phyloP scores from a whole-genome alignment of 2,797 vertebrate species.

The Bovichtus diacanthus region DNA sequence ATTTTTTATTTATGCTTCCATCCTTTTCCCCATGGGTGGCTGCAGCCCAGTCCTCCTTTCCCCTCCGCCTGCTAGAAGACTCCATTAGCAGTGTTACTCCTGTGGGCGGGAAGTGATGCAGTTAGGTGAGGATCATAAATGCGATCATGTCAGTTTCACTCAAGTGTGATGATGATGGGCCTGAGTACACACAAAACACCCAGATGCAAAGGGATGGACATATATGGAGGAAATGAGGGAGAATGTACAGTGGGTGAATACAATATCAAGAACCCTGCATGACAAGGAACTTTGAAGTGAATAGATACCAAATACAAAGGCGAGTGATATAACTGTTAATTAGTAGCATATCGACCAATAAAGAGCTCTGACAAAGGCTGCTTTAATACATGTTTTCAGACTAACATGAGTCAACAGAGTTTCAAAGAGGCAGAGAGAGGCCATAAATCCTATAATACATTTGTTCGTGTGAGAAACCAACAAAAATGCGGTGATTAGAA shows the following conservation, averaged over 20 bases:
- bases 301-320: slow-evolving; percentile 13
- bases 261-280: slow-evolving; percentile 3
- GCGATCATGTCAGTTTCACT: slow-evolving; percentile 56
- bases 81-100: slow-evolving; percentile 49
- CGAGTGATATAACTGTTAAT: slow-evolving; percentile 16
- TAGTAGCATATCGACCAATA: neutral
- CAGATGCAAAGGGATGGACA: slow-evolving; percentile 1
- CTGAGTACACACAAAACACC: slow-evolving; percentile 3
- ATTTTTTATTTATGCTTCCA: slow-evolving; percentile 43
- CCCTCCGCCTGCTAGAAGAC: neutral
- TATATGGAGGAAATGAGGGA: slow-evolving; percentile 11
- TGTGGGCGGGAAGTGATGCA: slow-evolving; percentile 40
- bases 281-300: slow-evolving; percentile 22
- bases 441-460: neutral
- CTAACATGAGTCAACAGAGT: neutral
- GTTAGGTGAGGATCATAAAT: slow-evolving; percentile 50
- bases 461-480: neutral
- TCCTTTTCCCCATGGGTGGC: neutral
- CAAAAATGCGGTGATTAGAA: neutral
- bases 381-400: neutral
- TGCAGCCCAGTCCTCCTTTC: neutral
- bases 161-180: slow-evolving; percentile 39
- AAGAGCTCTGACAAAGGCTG: neutral
- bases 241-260: neutral
- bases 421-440: neutral